Conservation (phyloP, 1,140 invertebrate genomes). For the Anoplolepis gracilipes region DNA sequence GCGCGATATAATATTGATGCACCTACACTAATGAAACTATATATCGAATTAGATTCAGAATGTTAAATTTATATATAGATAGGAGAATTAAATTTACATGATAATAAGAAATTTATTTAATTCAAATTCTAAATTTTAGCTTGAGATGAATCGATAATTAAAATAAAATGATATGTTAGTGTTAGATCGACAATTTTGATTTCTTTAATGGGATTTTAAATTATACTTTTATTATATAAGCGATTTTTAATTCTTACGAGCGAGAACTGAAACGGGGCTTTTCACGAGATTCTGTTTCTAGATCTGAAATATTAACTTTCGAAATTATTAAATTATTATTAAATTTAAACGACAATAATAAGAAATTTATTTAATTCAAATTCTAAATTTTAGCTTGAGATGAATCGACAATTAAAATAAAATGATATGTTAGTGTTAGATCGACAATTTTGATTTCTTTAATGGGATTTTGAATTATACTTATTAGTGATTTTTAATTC, state of each 20-base stretch:
- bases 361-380: not conserved
- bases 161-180: not conserved
- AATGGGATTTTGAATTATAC: not conserved
- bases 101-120: not conserved
- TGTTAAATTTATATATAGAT: not conserved
- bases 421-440: no score
- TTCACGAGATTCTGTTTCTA: not conserved
- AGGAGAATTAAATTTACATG: not conserved
- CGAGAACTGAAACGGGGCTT: not conserved
- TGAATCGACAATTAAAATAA: not conserved
- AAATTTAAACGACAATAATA: not conserved
- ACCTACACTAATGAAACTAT: not conserved
- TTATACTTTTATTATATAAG: no score
- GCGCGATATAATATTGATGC: not conserved
- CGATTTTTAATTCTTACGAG: not conserved
- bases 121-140: not conserved
- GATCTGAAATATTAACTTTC: constrained; percentile 12
- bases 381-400: not conserved
- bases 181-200: not conserved
- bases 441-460: not conserved
- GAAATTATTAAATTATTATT: no score
- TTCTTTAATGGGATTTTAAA: not conserved
- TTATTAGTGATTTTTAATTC: not conserved
- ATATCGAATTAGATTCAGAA: not conserved
- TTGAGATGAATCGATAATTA: not conserved